Evolutionary conservation across 2,113 vertebrate species (phyloP).

Genomic region (Rhagologus leucostigma): DNA sequence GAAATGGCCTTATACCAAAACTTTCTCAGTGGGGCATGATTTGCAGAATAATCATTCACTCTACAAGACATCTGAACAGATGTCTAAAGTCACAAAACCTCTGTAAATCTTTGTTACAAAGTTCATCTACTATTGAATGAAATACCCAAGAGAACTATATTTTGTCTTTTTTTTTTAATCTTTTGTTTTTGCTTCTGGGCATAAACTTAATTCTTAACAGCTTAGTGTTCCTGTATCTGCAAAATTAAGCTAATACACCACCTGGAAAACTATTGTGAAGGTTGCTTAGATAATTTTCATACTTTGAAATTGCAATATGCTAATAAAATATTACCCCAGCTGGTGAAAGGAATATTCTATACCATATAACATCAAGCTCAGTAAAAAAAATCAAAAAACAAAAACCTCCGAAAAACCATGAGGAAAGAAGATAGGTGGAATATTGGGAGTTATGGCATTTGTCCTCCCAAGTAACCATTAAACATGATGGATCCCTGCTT

Average conservation of each 20-base stretch:
- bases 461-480: neutral
- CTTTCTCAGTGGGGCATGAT: neutral
- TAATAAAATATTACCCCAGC: neutral
- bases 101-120: neutral
- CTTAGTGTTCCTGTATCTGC: neutral
- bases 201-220: neutral
- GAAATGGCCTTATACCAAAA: neutral
- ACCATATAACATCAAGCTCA: neutral
- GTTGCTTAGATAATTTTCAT: neutral
- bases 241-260: neutral
- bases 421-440: neutral
- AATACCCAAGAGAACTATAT: neutral
- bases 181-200: neutral
- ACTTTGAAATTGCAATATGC: neutral
- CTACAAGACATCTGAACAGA: neutral
- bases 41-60: neutral
- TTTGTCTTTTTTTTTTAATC: neutral
- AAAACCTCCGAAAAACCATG: neutral
- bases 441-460: fast-evolving
- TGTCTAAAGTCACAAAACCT: neutral
- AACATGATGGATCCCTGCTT: fast-evolving
- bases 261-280: neutral
- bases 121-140: neutral
- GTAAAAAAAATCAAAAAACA: neutral
- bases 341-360: neutral